Evolutionary conservation across 1,140 invertebrate species (phyloP), one percentile per base, ranked within the genome.

Genomic region (Charaxes varanes): DNA sequence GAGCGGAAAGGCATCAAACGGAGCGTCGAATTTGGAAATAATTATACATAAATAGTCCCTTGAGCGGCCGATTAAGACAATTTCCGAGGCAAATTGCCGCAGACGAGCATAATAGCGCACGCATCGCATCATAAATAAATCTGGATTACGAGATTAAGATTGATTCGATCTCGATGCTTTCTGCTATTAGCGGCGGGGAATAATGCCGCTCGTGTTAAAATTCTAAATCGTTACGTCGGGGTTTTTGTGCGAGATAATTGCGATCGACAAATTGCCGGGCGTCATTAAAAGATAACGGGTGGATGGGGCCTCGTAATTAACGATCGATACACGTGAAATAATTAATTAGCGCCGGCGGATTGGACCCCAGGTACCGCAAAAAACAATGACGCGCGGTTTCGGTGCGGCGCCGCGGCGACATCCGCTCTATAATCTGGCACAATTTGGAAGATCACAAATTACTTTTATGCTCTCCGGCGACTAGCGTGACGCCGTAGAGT

Each of bases 21-120:
- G 60, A 73, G 64, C 72, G 72, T 83, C 74, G 79, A 83, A 81
- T 83, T 83, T 83, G 74, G 72, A 83, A 83, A 83, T 83, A 83
- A 83, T 83, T 83, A 83, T 83, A 83, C 72, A 81, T 83, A 83
- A 83, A 83, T 83, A 83, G 79, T 83, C 79, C 79, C 79, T 83
- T 83, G 79, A 83, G 79, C 79, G 79, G 67, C 60, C 77, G 77
- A 81, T 81, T 81, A 83, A 81, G 74, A 81, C 77, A 83, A 81
- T 83, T 83, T 79, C 76, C 72, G 71, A 79, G 60, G 77, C 70
- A 83, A 83, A 83, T 83, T 81, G 79, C 79, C 61, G 74, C 79
- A 77, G 79, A 83, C 79, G 79, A 74, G 68, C 53, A 83, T 83
- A 83, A 83, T 83, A 83, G 79, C 79, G 79, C 73, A 82, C 79